Conservation (phyloP, 2,797 vertebrate species). For the Jordanella pulchra region DNA sequence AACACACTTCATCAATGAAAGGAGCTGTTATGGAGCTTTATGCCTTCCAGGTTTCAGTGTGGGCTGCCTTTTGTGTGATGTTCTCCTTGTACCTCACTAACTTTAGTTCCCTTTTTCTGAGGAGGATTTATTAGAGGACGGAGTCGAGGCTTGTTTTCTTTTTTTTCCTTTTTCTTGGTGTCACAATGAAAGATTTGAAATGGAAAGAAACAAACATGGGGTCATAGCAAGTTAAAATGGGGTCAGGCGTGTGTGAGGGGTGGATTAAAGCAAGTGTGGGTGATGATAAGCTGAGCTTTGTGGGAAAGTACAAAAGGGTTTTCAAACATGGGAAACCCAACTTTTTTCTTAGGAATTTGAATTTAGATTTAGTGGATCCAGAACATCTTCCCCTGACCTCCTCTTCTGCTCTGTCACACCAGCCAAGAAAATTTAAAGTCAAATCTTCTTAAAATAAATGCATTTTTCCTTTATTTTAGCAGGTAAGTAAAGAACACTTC, state of each 20-base stretch:
- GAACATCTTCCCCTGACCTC: not conserved
- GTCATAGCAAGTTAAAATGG: slow-evolving; percentile 41
- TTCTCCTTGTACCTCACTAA: slow-evolving; percentile 54
- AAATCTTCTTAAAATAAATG: no score
- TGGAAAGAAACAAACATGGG: slow-evolving; percentile 49
- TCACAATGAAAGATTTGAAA: slow-evolving; percentile 49
- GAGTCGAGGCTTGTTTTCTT: not conserved
- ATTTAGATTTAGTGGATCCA: not conserved
- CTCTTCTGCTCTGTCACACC: not conserved
- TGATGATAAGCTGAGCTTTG: slow-evolving; percentile 1
- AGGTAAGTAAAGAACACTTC: no score
- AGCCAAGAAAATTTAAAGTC: no score
- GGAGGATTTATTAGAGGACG: slow-evolving; percentile 46
- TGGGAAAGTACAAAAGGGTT: not conserved
- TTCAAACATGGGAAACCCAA: not conserved
- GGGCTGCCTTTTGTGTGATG: slow-evolving; percentile 37
- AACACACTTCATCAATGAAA: slow-evolving; percentile 43
- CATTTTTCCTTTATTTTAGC: no score
- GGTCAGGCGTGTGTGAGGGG: slow-evolving; percentile 36
- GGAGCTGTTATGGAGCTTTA: slow-evolving; percentile 35
- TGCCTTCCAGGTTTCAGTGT: slow-evolving; percentile 46
- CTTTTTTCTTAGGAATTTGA: not conserved
- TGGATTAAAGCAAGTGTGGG: slow-evolving; percentile 42
- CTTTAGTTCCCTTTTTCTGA: slow-evolving; percentile 16
- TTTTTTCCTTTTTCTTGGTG: not conserved